Conservation (phyloP, 2,113 vertebrate genomes). For the Brevimyrus niger region DNA sequence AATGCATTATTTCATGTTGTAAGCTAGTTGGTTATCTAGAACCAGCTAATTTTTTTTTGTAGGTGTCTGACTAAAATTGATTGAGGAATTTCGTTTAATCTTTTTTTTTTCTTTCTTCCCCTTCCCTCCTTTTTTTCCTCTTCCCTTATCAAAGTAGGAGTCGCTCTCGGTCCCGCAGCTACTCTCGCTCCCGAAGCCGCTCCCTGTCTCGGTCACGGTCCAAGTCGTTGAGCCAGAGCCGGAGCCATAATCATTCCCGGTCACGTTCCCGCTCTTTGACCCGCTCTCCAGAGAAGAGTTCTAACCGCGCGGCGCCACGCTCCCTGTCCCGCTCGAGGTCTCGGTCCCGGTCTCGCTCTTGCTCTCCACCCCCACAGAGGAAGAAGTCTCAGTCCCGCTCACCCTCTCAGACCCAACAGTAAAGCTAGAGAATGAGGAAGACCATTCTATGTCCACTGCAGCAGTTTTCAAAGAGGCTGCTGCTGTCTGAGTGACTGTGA, state of each 20-base stretch:
- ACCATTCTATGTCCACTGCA: neutral
- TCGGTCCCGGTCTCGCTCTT: slow-evolving; percentile 43
- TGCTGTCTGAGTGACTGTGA: slow-evolving; percentile 7
- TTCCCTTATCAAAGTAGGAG: slow-evolving; percentile 54
- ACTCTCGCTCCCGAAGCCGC: slow-evolving; percentile 57
- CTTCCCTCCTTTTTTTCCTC: no score
- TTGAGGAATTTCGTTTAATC: neutral
- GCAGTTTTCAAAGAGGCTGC: neutral
- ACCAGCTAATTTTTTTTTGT: neutral
- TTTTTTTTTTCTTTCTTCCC: neutral
- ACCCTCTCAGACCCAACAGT: slow-evolving; percentile 60
- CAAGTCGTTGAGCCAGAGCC: slow-evolving; percentile 38
- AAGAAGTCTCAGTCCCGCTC: slow-evolving; percentile 49
- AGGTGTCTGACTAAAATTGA: neutral
- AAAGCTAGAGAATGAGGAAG: slow-evolving; percentile 20
- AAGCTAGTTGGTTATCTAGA: neutral
- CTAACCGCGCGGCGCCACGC: slow-evolving; percentile 17
- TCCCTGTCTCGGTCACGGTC: slow-evolving; percentile 40
- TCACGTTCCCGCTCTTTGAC: slow-evolving; percentile 56
- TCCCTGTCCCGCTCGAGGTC: slow-evolving; percentile 49
- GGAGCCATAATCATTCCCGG: slow-evolving; percentile 55
- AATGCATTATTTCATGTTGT: neutral
- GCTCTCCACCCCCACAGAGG: slow-evolving; percentile 31
- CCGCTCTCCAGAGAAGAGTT: slow-evolving; percentile 62
- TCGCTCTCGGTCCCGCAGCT: slow-evolving; percentile 61